phyloP scores from a whole-genome alignment of 64 coral and sea anemone species.

The Montipora capricornis region DNA sequence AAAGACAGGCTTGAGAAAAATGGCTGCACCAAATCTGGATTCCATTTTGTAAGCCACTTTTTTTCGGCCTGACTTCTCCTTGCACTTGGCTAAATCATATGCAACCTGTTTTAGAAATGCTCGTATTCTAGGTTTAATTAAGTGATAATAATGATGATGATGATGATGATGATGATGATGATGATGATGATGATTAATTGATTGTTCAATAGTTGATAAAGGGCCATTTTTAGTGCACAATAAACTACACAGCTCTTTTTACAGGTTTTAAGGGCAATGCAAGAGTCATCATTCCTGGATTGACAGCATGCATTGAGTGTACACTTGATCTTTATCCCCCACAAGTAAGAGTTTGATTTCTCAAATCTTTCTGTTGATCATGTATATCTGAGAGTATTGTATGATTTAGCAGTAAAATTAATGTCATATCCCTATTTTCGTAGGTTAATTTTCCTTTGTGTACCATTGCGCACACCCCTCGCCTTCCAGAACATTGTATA shows the following conservation, averaged over 20 bases:
- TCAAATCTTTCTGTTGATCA: neutral
- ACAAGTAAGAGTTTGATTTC: slow-evolving; percentile 69
- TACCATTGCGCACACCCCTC: slow-evolving; percentile 91
- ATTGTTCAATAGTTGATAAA: too few relatives aligned
- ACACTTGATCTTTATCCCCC: slow-evolving; percentile 97
- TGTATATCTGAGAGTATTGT: neutral
- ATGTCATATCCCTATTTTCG: neutral
- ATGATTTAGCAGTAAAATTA: neutral
- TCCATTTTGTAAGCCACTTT: too few relatives aligned
- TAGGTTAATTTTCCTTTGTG: slow-evolving; percentile 93
- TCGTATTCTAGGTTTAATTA: too few relatives aligned
- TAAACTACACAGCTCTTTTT: neutral
- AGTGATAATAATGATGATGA: too few relatives aligned
- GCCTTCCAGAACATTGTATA: slow-evolving; percentile 88
- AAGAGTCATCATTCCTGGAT: slow-evolving; percentile 87
- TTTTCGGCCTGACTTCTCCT: too few relatives aligned
- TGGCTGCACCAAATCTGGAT: too few relatives aligned
- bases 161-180: rapidly evolving
- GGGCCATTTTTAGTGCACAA: too few relatives aligned
- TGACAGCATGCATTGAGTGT: slow-evolving; percentile 96
- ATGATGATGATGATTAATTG: too few relatives aligned
- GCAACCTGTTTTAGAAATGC: too few relatives aligned
- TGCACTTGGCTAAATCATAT: too few relatives aligned
- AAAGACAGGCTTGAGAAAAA: too few relatives aligned
- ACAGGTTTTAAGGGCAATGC: slow-evolving; percentile 98